phyloP scores from a whole-genome alignment of 2,113 vertebrate genomes.

The Delphinus delphis region DNA sequence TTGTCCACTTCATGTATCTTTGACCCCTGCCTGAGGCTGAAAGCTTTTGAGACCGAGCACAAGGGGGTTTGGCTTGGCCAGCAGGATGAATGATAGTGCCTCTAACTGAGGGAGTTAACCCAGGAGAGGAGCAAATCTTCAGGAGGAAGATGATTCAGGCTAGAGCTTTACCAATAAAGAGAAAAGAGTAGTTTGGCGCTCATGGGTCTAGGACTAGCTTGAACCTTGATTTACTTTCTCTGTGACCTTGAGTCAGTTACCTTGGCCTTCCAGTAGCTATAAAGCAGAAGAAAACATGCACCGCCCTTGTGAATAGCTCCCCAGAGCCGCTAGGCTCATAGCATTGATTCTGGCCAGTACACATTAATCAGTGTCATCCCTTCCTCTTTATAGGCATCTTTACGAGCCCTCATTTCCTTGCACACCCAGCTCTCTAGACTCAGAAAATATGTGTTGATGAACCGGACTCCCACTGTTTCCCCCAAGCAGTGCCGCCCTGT shows the following conservation, averaged over 20 bases:
- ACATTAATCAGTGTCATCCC: conserved; percentile 49
- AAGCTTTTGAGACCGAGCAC: background rate
- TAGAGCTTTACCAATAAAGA: background rate
- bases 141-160: background rate
- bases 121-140: background rate
- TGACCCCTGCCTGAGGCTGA: background rate
- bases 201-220: background rate
- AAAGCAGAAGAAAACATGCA: conserved; percentile 65
- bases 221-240: conserved; percentile 64
- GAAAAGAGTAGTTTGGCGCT: background rate
- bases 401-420: background rate
- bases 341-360: conserved; percentile 36
- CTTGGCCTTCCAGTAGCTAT: conserved; percentile 58
- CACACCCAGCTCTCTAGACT: background rate
- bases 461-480: background rate
- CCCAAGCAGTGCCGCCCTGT: background rate
- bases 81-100: background rate
- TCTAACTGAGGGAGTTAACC: background rate
- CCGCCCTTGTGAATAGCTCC: conserved; percentile 62
- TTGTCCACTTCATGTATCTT: background rate
- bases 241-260: conserved; percentile 59
- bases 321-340: conserved; percentile 43
- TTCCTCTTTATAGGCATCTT: conserved; percentile 37
- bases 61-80: background rate
- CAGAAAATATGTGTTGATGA: conserved; percentile 35